A percentile compares a stretch with the other conserved stretches of the same genome.
Evolutionary conservation across 2,888 invertebrate genomes (phyloP).

Genomic region (Aspidiotus rigidus): DNA sequence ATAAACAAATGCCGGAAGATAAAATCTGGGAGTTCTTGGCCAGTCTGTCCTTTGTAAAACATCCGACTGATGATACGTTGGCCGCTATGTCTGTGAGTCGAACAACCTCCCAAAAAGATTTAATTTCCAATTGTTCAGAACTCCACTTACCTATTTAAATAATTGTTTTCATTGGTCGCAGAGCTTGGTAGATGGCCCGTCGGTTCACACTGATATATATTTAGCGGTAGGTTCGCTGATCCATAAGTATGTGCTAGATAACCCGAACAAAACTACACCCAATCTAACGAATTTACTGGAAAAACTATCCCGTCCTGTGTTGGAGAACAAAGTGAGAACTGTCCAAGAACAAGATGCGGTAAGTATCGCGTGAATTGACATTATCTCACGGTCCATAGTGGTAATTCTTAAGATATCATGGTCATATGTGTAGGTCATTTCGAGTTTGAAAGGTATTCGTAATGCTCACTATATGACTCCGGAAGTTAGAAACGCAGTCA

Average conservation of each 20-base stretch:
- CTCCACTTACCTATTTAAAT: not conserved
- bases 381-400: too few relatives aligned
- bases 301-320: slow-evolving; percentile 47
- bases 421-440: slow-evolving; percentile 48
- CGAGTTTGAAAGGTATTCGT: slow-evolving; percentile 69
- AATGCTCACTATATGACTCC: slow-evolving; percentile 63
- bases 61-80: slow-evolving; percentile 24
- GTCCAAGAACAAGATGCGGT: slow-evolving; percentile 28
- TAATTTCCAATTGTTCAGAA: too few relatives aligned
- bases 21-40: slow-evolving; percentile 14
- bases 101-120: not conserved
- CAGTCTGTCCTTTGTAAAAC: slow-evolving; percentile 24
- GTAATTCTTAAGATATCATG: too few relatives aligned
- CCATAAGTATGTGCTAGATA: slow-evolving; percentile 59
- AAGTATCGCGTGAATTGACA: not conserved
- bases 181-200: slow-evolving; percentile 48
- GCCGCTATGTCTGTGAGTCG: slow-evolving; percentile 14
- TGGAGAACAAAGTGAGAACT: not conserved
- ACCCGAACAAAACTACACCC: slow-evolving; percentile 53
- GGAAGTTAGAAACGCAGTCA: slow-evolving; percentile 52
- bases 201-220: slow-evolving; percentile 48
- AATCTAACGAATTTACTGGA: slow-evolving; percentile 52
- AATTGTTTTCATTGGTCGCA: not conserved
- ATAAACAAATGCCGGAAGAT: slow-evolving; percentile 26
- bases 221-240: slow-evolving; percentile 65